These are phyloP conservation scores for Megalopta genalis DNA, from an alignment of 1,140 invertebrate species.

Conservation along the genomic window DNA sequence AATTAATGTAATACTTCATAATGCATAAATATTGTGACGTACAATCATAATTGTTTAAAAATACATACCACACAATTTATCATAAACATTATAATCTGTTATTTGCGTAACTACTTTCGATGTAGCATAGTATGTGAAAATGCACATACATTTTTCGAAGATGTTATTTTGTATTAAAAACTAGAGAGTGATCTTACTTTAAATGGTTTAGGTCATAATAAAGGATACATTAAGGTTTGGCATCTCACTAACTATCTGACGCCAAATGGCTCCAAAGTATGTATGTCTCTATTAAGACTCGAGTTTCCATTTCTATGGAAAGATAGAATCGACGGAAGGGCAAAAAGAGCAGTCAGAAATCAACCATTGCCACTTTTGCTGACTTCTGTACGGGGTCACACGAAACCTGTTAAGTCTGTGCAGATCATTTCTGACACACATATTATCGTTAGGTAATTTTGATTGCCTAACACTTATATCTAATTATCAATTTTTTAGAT, in stretches of 20 bases:
- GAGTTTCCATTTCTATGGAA: conserved; percentile 87
- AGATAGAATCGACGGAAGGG: conserved; percentile 82
- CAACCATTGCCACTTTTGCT: conserved; percentile 84
- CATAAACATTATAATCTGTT: conserved; percentile 12
- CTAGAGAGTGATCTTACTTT: background rate
- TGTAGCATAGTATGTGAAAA: background rate
- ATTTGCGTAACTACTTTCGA: background rate
- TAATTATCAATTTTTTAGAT: too few relatives aligned
- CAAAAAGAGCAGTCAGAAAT: conserved; percentile 82
- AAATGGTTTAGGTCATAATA: conserved; percentile 78
- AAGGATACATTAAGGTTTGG: conserved; percentile 88
- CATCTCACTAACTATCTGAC: conserved; percentile 83
- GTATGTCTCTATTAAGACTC: conserved; percentile 82
- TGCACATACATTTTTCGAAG: background rate
- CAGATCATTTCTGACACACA: conserved; percentile 72
- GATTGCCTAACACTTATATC: too few relatives aligned
- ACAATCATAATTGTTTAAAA: background rate
- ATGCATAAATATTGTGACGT: background rate
- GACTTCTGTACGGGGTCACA: conserved; percentile 68
- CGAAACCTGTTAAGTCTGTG: conserved; percentile 64
- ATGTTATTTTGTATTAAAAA: background rate
- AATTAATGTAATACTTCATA: background rate
- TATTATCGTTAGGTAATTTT: conserved; percentile 82
- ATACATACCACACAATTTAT: background rate
- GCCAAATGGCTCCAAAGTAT: conserved; percentile 68